These are phyloP conservation scores for Gracilinanus agilis DNA, from an alignment of 2,113 vertebrate genomes.

Conservation along the genomic window DNA sequence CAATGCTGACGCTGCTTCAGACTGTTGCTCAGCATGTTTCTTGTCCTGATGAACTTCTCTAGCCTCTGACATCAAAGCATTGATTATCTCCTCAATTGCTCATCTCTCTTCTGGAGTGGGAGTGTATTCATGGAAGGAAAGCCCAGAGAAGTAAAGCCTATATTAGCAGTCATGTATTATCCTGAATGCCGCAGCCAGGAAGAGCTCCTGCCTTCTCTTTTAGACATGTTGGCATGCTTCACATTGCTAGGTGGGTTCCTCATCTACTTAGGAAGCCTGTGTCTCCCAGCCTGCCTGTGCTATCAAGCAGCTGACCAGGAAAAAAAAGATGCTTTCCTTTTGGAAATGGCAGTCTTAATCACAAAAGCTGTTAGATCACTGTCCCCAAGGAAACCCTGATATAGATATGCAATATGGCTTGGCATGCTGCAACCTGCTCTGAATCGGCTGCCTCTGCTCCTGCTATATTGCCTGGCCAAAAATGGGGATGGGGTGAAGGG, in stretches of 20 bases:
- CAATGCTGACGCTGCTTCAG: no score
- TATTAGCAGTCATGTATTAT: not conserved
- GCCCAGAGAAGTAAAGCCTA: not conserved
- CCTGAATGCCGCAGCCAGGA: not conserved
- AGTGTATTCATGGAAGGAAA: not conserved
- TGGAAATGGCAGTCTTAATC: constrained; percentile 40
- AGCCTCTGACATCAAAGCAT: not conserved
- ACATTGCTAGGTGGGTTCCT: not conserved
- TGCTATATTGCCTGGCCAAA: not conserved
- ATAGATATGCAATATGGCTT: constrained; percentile 21
- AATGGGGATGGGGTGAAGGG: constrained; percentile 13
- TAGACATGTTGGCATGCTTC: not conserved
- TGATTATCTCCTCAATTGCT: not conserved
- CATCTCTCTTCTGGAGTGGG: not conserved
- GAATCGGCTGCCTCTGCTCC: not conserved
- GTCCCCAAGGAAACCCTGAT: constrained; percentile 2
- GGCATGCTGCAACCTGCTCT: constrained; percentile 2
- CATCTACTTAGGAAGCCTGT: not conserved
- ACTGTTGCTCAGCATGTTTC: not conserved
- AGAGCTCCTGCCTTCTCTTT: not conserved
- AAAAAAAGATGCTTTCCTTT: constrained; percentile 33
- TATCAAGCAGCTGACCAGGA: constrained; percentile 43
- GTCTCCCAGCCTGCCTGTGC: not conserved
- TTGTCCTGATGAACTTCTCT: not conserved
- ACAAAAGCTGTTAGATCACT: not conserved